phyloP scores from a whole-genome alignment of 2,797 vertebrate species.

The Cyprinodon diabolis region DNA sequence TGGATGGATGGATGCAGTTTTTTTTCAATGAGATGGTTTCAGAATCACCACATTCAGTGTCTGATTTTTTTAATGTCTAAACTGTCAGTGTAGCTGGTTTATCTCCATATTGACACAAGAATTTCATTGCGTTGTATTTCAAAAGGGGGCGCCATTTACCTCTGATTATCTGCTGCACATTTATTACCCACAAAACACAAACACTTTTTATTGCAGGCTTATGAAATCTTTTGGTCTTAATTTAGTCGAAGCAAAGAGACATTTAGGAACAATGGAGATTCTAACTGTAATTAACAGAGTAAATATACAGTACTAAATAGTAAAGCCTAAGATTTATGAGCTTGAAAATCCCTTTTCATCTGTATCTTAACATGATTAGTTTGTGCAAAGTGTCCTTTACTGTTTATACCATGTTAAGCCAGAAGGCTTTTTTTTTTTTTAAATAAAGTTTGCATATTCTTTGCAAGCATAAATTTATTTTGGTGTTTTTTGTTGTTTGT shows the following conservation, averaged over 20 bases:
- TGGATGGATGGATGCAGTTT: too few species aligned
- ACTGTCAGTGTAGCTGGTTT: too few species aligned
- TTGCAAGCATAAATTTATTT: not conserved
- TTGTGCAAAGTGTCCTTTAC: too few species aligned
- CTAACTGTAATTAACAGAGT: not conserved
- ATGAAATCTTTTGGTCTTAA: not conserved
- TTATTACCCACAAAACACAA: slow-evolving; percentile 13
- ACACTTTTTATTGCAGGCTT: slow-evolving; percentile 10
- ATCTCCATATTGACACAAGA: not conserved
- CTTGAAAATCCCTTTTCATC: too few species aligned
- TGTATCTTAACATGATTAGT: too few species aligned
- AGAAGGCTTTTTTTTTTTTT: not conserved
- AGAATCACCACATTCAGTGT: too few species aligned
- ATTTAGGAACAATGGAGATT: not conserved
- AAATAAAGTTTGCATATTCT: not conserved
- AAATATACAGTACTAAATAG: too few species aligned
- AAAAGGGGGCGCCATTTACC: slow-evolving; percentile 67
- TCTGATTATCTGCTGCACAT: slow-evolving; percentile 22
- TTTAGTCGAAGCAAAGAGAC: not conserved
- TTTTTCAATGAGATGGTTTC: too few species aligned
- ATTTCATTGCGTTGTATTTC: slow-evolving; percentile 18
- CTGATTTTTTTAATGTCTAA: too few species aligned
- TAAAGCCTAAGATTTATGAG: too few species aligned
- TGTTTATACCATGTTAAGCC: not conserved
- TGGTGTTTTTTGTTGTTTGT: not conserved